Base-by-base conservation (phyloP, 2,113 vertebrate genomes). In the Corythornis vintsioides region DNA sequence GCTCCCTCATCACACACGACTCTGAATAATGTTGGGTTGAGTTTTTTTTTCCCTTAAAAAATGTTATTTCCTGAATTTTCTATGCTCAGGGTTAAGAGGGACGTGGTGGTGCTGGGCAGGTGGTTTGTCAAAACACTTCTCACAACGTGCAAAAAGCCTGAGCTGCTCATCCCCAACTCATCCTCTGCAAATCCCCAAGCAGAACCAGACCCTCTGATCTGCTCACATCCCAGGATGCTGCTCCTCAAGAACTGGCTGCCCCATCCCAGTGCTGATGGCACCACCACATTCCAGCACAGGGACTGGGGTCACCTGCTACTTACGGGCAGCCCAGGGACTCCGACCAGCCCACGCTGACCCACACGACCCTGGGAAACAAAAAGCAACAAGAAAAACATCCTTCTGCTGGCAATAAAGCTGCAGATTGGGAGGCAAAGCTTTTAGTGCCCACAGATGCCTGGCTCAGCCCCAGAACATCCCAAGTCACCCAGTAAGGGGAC, bases 261-360 rank as follows among this genome's bases (percentile, higher is more conserved):
- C 21, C 0, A 1, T 15, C 47, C 66, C 42, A 66, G 55, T 3
- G 3, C n/a, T 2, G 3, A 6, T 0, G 3, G n/a, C 40, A 38
- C 42, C 48, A 28, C 2, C 48, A 28, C 2, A 0, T 1, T 2
- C 53, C 84, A 86, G 64, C 59, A 5, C 6, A 18, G 78, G 26
- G 19, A 33, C 3, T 1, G 4, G n/a, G 42, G 40, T 31, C 24
- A 15, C 8, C 40, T 53, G 33, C 29, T 59, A 95, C 98, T 98
- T 96, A 99, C 98, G 45, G 94, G 94, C 85, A 96, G 81, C 83
- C 98, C 98, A 13, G 98, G 98, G 61, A 96, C 94, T 40, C 98
- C 98, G 6, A 91, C 83, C 53, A 98, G 97, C 22, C 98, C 98
- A 52, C 97, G 98, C 88, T 97, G 98, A 85, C 98, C 98, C 35